These are phyloP conservation scores for Sebastes schlegelii DNA, from an alignment of 2,113 vertebrate species.

Conservation along the genomic window DNA sequence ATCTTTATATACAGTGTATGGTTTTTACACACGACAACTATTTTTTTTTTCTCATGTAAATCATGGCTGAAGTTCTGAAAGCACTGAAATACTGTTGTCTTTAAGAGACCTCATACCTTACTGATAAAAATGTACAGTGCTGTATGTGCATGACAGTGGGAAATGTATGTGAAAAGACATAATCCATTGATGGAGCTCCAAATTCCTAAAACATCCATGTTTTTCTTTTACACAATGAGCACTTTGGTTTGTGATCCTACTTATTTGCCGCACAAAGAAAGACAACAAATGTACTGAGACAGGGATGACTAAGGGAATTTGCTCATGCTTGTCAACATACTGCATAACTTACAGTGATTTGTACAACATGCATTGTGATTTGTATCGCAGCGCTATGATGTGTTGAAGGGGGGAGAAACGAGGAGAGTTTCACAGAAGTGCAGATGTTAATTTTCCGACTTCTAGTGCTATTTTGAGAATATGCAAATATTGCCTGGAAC, in stretches of 20 bases:
- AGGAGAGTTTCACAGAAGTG: constrained; percentile 55
- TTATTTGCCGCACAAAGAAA: constrained; percentile 16
- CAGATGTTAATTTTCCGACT: constrained; percentile 70
- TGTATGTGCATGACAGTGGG: neutral
- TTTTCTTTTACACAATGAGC: neutral
- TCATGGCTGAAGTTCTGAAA: no score
- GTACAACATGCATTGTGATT: constrained; percentile 66
- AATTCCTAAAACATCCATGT: neutral
- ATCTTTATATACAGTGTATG: neutral
- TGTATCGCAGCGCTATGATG: constrained; percentile 43
- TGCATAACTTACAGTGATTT: constrained; percentile 52
- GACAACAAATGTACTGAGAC: constrained; percentile 5
- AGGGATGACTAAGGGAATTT: constrained; percentile 32
- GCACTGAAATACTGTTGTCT: neutral
- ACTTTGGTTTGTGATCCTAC: neutral
- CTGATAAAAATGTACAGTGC: neutral
- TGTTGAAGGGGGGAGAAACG: constrained; percentile 48
- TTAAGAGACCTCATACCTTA: neutral
- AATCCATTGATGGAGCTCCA: neutral
- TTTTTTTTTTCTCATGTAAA: no score
- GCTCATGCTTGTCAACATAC: constrained; percentile 55
- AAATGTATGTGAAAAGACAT: neutral
- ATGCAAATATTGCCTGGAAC: constrained; percentile 75
- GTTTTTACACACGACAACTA: neutral
- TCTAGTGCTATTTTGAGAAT: constrained; percentile 72